phyloP scores from a whole-genome alignment of 1,140 invertebrate species.

The Drosophila lowei region DNA sequence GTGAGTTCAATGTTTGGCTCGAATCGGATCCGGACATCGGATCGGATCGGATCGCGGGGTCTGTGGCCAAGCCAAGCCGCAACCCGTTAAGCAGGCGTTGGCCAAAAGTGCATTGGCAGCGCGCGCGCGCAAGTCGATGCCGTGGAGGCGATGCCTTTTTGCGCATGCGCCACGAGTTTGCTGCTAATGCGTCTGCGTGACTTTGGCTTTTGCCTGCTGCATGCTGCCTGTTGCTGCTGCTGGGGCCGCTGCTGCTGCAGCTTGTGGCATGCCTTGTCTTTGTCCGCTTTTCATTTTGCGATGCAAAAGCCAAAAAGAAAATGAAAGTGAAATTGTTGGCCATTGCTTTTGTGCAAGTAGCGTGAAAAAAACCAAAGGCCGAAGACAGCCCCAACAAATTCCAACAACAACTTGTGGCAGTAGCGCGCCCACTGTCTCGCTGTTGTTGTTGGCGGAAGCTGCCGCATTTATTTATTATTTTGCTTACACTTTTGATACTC shows the following conservation, averaged over 20 bases:
- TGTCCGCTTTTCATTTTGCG: constrained; percentile 57
- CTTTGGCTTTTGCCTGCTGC: constrained; percentile 58
- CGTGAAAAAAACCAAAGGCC: constrained; percentile 59
- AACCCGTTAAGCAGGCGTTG: constrained; percentile 38
- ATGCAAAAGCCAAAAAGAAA: constrained; percentile 65
- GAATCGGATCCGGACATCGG: constrained; percentile 7
- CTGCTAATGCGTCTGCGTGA: constrained; percentile 71
- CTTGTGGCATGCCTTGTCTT: constrained; percentile 22
- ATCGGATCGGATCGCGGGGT: constrained; percentile 1
- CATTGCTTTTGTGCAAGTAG: constrained; percentile 74
- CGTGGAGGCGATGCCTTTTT: constrained; percentile 3
- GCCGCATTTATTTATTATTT: constrained; percentile 68
- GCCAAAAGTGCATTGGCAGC: constrained; percentile 69
- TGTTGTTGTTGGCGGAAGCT: constrained; percentile 70
- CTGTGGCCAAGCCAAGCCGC: background rate
- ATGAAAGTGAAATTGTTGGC: constrained; percentile 75
- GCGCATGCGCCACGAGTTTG: constrained; percentile 59
- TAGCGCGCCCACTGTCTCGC: constrained; percentile 42
- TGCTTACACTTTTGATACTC: constrained; percentile 5
- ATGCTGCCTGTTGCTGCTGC: background rate
- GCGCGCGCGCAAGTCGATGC: background rate
- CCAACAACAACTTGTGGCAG: constrained; percentile 29
- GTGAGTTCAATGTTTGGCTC: constrained; percentile 58
- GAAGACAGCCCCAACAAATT: constrained; percentile 31
- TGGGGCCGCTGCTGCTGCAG: constrained; percentile 12